These are phyloP conservation scores for Chymomyza costata DNA, from an alignment of 1,140 invertebrate genomes.

Conservation along the genomic window DNA sequence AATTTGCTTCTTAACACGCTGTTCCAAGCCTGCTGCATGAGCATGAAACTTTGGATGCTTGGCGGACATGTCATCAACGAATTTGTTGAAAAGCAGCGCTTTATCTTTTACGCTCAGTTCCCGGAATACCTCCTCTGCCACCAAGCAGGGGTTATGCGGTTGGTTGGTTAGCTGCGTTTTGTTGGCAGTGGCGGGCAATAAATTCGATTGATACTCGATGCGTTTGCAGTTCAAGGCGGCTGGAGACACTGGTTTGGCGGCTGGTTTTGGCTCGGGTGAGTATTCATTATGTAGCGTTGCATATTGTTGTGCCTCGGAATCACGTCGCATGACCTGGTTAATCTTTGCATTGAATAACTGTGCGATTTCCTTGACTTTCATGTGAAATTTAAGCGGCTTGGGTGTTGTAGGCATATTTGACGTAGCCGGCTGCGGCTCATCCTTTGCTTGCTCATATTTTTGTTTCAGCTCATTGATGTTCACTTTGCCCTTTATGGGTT, in stretches of 20 bases:
- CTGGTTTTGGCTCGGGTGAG: conserved; percentile 14
- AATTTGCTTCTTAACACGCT: conserved; percentile 52
- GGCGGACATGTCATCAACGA: conserved; percentile 58
- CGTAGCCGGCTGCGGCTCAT: conserved; percentile 2
- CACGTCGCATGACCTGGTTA: conserved; percentile 44
- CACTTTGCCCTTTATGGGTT: conserved; percentile 20
- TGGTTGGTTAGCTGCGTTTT: background rate
- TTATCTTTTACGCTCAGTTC: conserved; percentile 69
- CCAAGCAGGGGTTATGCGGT: conserved; percentile 35
- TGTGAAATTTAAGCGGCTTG: conserved; percentile 30
- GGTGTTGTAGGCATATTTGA: conserved; percentile 4
- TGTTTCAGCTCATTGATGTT: conserved; percentile 57
- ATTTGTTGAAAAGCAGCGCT: conserved; percentile 60
- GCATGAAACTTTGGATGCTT: conserved; percentile 61
- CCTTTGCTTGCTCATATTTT: conserved; percentile 39
- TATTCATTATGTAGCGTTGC: conserved; percentile 44
- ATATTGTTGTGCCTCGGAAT: conserved; percentile 34
- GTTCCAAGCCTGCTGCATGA: conserved; percentile 45
- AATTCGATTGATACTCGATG: background rate
- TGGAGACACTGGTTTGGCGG: conserved; percentile 1
- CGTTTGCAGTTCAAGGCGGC: background rate
- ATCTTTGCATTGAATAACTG: conserved; percentile 63
- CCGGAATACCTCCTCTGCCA: conserved; percentile 64
- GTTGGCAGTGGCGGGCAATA: background rate
- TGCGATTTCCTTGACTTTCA: conserved; percentile 63